Percentiles rank a stretch among this genome's conserved stretches.
Evolutionary conservation across 2,888 invertebrate genomes (phyloP).

Genomic region (Leptopilina myrica): DNA sequence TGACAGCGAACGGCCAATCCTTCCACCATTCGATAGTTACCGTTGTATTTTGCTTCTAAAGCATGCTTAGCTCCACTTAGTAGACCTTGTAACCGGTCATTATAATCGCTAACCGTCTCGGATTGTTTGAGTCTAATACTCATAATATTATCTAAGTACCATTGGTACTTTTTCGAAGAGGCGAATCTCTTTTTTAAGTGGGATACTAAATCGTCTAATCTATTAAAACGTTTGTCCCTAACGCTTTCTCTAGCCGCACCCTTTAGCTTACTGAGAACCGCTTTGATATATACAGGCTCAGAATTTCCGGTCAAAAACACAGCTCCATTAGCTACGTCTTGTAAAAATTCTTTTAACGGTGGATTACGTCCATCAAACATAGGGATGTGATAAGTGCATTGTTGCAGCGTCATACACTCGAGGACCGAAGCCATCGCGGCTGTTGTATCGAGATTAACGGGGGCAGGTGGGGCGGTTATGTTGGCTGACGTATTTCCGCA

Average conservation of each 20-base stretch:
- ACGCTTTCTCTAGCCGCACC: not conserved
- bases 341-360: not conserved
- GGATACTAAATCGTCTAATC: not conserved
- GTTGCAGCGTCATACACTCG: too few relatives aligned
- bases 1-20: not conserved
- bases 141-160: not conserved
- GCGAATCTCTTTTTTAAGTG: not conserved
- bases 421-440: too few relatives aligned
- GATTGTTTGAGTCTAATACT: not conserved
- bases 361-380: conserved; percentile 2
- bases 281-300: not conserved
- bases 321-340: not conserved
- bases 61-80: not conserved
- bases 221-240: not conserved
- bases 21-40: not conserved
- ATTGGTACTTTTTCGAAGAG: not conserved
- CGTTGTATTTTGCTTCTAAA: not conserved
- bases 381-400: too few relatives aligned
- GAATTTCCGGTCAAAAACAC: not conserved
- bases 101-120: not conserved
- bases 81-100: not conserved
- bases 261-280: not conserved
- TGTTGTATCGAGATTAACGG: too few relatives aligned
- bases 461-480: too few relatives aligned
- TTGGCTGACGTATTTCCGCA: too few relatives aligned